These are phyloP conservation scores for Cylloceria caligata DNA, from an alignment of 2,888 invertebrate species.

Conservation along the genomic window DNA sequence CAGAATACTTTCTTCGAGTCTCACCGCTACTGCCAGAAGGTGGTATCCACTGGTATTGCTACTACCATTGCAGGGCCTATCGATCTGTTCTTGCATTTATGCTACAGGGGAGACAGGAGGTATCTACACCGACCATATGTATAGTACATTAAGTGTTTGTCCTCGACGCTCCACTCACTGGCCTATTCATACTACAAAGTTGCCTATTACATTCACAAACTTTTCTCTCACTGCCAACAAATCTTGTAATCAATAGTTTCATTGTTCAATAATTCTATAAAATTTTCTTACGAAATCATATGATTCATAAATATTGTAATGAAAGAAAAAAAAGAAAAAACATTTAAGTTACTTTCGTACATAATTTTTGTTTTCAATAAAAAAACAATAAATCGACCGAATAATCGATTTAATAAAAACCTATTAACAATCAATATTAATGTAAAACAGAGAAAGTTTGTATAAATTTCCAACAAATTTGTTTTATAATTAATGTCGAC, in stretches of 20 bases:
- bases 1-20: conserved; percentile 36
- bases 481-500: too few species aligned
- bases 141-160: conserved; percentile 7
- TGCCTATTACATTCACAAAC: conserved; percentile 14
- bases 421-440: too few species aligned
- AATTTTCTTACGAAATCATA: background rate
- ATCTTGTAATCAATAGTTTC: conserved; percentile 47
- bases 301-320: background rate
- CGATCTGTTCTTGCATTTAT: conserved; percentile 37
- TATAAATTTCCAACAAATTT: too few species aligned
- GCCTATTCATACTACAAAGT: conserved; percentile 36
- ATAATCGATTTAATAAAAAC: too few species aligned
- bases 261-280: conserved; percentile 27
- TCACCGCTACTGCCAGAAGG: background rate
- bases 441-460: too few species aligned
- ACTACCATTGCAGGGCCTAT: conserved; percentile 29
- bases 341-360: background rate
- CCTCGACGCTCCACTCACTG: conserved; percentile 8
- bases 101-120: background rate
- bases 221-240: conserved; percentile 15
- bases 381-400: too few species aligned
- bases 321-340: too few species aligned
- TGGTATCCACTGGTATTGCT: conserved; percentile 30
- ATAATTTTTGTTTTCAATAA: too few species aligned
- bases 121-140: conserved; percentile 9